Evolutionary conservation across 1,140 invertebrate species (phyloP).

Genomic region (Drosophila virilis): DNA sequence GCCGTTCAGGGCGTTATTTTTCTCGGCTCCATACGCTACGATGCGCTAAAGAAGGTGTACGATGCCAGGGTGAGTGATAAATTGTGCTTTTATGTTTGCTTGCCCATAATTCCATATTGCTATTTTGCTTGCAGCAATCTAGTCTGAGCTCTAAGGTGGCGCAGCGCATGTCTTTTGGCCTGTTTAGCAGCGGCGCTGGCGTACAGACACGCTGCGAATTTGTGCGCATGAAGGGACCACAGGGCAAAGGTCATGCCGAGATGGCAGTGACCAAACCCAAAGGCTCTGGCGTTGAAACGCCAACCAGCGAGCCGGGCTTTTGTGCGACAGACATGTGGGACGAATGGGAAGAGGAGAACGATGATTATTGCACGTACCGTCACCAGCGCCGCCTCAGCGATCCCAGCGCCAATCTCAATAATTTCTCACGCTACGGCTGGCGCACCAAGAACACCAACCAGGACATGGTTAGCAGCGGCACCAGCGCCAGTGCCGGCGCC

Average conservation of each 20-base stretch:
- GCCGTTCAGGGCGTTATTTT: constrained; percentile 96
- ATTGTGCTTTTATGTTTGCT: background rate
- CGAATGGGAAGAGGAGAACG: constrained; percentile 94
- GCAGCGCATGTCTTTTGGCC: constrained; percentile 97
- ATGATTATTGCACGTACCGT: constrained; percentile 92
- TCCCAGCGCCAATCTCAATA: constrained; percentile 96
- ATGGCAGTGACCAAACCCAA: constrained; percentile 98
- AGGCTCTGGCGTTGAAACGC: constrained; percentile 96
- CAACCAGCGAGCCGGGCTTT: constrained; percentile 95
- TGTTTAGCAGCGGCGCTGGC: constrained; percentile 89
- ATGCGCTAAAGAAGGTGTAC: constrained; percentile 98
- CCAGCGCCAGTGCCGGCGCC: constrained; percentile 73
- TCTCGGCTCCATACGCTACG: constrained; percentile 98
- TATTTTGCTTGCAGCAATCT: constrained; percentile 88
- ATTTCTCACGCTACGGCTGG: constrained; percentile 93
- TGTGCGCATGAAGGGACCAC: constrained; percentile 98
- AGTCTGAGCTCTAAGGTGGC: constrained; percentile 97
- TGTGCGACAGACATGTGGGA: constrained; percentile 94
- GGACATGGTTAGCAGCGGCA: constrained; percentile 83
- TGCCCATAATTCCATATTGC: background rate
- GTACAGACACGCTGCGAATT: constrained; percentile 96
- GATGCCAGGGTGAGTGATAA: constrained; percentile 92
- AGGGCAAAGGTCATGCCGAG: constrained; percentile 98
- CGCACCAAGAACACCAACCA: constrained; percentile 87
- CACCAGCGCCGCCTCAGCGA: constrained; percentile 95